A percentile compares a stretch with the other conserved stretches of the same genome.
Evolutionary conservation across 1,140 invertebrate species (phyloP).

Genomic region (Antheraea pernyi): DNA sequence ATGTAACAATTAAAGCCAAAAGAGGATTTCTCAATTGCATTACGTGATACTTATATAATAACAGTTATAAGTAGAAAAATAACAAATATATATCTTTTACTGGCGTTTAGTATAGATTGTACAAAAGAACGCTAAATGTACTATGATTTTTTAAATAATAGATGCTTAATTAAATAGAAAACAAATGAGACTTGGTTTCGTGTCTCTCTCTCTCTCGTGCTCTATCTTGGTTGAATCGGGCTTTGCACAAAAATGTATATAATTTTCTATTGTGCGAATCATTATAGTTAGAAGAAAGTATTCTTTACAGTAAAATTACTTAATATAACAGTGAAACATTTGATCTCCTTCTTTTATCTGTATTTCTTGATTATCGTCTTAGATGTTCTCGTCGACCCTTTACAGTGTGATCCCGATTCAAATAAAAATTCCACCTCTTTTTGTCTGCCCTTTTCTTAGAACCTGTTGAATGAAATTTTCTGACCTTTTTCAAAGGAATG

Average conservation of each 20-base stretch:
- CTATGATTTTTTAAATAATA: too few relatives aligned
- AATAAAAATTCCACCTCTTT: background rate
- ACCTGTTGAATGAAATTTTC: constrained; percentile 4
- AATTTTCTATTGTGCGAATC: background rate
- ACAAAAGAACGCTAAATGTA: too few relatives aligned
- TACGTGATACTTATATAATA: too few relatives aligned
- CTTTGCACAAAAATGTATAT: background rate
- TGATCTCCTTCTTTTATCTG: background rate
- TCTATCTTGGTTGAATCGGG: too few relatives aligned
- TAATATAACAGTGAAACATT: background rate
- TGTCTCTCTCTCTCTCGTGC: too few relatives aligned
- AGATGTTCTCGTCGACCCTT: background rate
- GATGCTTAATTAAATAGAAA: too few relatives aligned
- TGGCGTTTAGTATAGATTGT: too few relatives aligned
- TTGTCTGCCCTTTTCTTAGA: background rate
- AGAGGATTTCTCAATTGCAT: too few relatives aligned
- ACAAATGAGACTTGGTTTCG: background rate
- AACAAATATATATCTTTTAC: too few relatives aligned
- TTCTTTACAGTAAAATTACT: background rate
- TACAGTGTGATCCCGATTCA: background rate
- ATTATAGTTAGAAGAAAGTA: background rate
- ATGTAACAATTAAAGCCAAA: too few relatives aligned
- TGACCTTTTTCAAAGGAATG: background rate
- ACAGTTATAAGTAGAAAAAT: too few relatives aligned
- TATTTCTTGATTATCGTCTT: background rate